Conservation (phyloP, 2,888 invertebrate species). For the Sarcophaga subvicina region DNA sequence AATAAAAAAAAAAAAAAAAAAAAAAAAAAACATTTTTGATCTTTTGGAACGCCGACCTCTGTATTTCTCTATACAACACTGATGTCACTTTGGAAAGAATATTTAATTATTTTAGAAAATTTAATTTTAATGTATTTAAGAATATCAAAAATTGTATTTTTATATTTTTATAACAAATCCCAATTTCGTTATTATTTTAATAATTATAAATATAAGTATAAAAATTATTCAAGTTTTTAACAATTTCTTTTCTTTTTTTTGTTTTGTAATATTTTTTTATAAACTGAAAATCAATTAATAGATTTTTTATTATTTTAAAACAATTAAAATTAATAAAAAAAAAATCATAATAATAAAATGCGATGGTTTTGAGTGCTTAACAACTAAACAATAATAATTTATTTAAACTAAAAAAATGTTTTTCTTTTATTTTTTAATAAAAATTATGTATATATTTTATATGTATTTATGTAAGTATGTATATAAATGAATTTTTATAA, state of each 20-base stretch:
- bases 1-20: no score
- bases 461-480: slow-evolving; percentile 11
- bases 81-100: no score
- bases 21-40: no score
- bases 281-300: background rate
- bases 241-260: no score
- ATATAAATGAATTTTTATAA: background rate
- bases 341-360: slow-evolving; percentile 58
- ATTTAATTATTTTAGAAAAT: no score
- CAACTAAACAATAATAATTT: slow-evolving; percentile 60
- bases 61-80: no score
- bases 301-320: slow-evolving; percentile 30
- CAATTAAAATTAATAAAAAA: slow-evolving; percentile 29
- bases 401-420: slow-evolving; percentile 31
- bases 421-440: slow-evolving; percentile 1
- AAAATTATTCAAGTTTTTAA: background rate
- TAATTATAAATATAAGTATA: no score
- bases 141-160: no score
- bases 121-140: no score
- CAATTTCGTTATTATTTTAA: background rate
- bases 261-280: background rate
- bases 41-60: no score
- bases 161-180: no score
- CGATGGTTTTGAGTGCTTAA: slow-evolving; percentile 71
- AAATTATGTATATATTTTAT: background rate